These are phyloP conservation scores for Peromyscus nudipes DNA, from an alignment of 2,797 vertebrate genomes.

Conservation along the genomic window DNA sequence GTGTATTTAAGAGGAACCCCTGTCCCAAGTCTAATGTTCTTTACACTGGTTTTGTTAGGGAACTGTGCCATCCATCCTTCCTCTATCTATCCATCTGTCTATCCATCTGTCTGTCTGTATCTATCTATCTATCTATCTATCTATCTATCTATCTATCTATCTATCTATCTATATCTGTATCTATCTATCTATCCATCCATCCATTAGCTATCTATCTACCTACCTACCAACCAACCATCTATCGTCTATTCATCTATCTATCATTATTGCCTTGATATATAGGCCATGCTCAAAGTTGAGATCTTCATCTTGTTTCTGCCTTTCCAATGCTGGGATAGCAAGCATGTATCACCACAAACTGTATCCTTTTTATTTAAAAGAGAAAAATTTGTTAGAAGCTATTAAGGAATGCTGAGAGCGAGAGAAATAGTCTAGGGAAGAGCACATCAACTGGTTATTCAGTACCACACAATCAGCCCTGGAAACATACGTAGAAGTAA, in stretches of 20 bases:
- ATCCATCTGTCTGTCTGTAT: fast-evolving
- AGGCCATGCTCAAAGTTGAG: background rate
- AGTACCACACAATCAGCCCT: background rate
- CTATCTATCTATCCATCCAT: background rate
- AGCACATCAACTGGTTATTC: background rate
- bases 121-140: background rate
- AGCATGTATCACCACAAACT: background rate
- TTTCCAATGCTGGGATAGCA: background rate
- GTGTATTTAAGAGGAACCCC: background rate
- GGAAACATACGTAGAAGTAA: background rate
- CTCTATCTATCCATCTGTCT: background rate
- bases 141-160: too few species aligned
- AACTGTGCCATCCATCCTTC: background rate
- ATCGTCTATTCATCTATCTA: background rate
- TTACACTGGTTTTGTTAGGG: slow-evolving; percentile 32
- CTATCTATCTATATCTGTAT: too few species aligned
- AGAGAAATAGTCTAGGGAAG: background rate
- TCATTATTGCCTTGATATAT: background rate
- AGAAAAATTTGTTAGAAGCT: background rate
- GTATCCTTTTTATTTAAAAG: background rate
- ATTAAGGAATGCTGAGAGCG: background rate
- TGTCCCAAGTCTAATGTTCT: slow-evolving; percentile 15
- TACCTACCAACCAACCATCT: background rate
- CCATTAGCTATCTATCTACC: background rate
- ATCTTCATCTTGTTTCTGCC: background rate